Conservation (phyloP, 2,888 invertebrate species). For the Nomada fucata region DNA sequence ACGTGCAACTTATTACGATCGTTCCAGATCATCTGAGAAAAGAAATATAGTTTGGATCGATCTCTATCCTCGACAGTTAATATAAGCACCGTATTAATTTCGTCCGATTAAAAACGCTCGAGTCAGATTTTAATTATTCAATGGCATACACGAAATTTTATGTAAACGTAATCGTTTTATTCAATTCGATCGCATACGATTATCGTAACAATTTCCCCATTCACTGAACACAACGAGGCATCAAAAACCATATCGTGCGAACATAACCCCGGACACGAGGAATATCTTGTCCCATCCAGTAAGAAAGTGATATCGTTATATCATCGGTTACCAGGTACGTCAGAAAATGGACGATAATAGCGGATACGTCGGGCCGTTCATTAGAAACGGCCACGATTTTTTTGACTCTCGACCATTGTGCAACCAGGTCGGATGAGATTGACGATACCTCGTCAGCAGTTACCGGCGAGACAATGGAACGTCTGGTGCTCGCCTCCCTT, state of each 20-base stretch:
- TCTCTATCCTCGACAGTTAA: too few species aligned
- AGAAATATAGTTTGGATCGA: too few species aligned
- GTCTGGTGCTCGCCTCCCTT: constrained; percentile 66
- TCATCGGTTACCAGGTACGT: neutral
- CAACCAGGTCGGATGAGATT: constrained; percentile 61
- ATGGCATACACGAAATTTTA: too few species aligned
- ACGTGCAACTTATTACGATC: too few species aligned
- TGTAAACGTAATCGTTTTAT: too few species aligned
- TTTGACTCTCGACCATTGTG: constrained; percentile 60
- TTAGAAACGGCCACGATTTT: constrained; percentile 39
- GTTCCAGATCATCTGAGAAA: too few species aligned
- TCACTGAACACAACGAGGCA: neutral
- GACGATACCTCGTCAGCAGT: constrained; percentile 69
- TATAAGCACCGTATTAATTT: too few species aligned
- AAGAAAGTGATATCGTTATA: neutral
- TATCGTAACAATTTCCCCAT: too few species aligned
- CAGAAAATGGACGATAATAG: constrained; percentile 41
- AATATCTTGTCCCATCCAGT: neutral
- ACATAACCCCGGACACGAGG: neutral
- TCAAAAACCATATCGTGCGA: neutral
- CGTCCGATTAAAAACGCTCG: too few species aligned
- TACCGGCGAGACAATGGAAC: constrained; percentile 65
- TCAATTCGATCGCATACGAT: too few species aligned
- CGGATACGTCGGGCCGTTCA: constrained; percentile 36
- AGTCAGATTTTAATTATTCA: too few species aligned